Evolutionary conservation across 1,140 invertebrate genomes (phyloP), one percentile per base, ranked within the genome.

Genomic region (Zaprionus gabonicus): DNA sequence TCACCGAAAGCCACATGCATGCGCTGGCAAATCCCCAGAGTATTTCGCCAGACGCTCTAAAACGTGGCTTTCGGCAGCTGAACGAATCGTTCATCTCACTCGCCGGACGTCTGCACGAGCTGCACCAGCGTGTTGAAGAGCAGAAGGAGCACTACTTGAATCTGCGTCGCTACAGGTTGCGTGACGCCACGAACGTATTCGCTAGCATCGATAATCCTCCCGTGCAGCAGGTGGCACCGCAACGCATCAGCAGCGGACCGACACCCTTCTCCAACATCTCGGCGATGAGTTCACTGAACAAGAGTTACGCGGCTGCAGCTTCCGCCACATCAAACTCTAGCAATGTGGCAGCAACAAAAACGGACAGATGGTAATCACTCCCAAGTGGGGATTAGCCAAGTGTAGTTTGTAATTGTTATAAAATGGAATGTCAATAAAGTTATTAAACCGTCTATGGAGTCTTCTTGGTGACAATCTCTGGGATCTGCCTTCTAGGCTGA

Each of bases 81-180:
- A 96, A 98, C 83, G 97, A 97, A 88, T 96, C 96, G 4, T 95
- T 98, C 73, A 95, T 98, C 20, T 96, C 97, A 4, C 93, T 98
- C 67, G 97, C 97, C 56, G 97, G 97, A 0, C 95, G 96, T 62
- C 90, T 98, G 23, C 97, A 98, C 81, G 95, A 95, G 2, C 95
- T 97, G 1, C 97, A 98, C 92, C 93, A 96, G 78, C 95, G 95
- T 68, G 95, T 95, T 0, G 95, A 96, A 80, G 94, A 95, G 5
- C 96, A 97, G 84, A 98, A 98, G 92, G 96, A 97, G 75, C 96
- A 97, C 57, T 98, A 97, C 91, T 92, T 97, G 0, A 97, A 96
- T 83, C 95, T 97, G 49, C 93, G 97, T 20, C 96, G 96, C 85
- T 96, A 97, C 68, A 94, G 96, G 6, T 93, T 97, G 31, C 96